These are phyloP conservation scores for Condylostylus longicornis DNA, from an alignment of 1,140 invertebrate species.

Conservation along the genomic window DNA sequence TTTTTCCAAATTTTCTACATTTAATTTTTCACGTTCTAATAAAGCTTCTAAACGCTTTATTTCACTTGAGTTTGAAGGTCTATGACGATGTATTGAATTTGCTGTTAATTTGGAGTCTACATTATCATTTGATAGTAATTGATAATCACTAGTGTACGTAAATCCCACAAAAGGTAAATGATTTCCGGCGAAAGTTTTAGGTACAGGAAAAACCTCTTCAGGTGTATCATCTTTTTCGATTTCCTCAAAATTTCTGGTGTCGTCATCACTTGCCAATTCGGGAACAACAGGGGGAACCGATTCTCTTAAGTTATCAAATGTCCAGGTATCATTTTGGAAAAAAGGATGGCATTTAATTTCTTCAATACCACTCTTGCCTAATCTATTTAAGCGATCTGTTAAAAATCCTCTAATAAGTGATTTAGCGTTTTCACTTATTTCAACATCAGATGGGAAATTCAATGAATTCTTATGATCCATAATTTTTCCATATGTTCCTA, in stretches of 20 bases:
- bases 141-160: constrained; percentile 88
- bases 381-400: constrained; percentile 75
- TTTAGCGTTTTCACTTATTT: constrained; percentile 84
- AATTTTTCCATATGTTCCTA: constrained; percentile 97
- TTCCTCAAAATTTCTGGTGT: constrained; percentile 97
- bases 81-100: constrained; percentile 34
- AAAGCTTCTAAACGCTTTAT: constrained; percentile 53
- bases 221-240: constrained; percentile 81
- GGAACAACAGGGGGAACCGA: constrained; percentile 93
- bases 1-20: constrained; percentile 54
- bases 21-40: constrained; percentile 52
- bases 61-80: constrained; percentile 36
- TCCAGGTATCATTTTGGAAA: constrained; percentile 95
- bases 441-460: constrained; percentile 84
- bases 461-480: constrained; percentile 97
- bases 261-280: constrained; percentile 86
- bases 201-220: constrained; percentile 84
- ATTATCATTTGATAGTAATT: constrained; percentile 41
- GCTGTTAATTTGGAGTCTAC: constrained; percentile 44
- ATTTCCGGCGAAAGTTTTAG: constrained; percentile 96
- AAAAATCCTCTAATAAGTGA: constrained; percentile 85
- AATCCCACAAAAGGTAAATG: constrained; percentile 98
- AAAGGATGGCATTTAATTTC: constrained; percentile 93
- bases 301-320: constrained; percentile 87
- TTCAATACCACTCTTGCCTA: constrained; percentile 85